Evolutionary conservation across 2,797 vertebrate species (phyloP).

Genomic region (Podarcis lilfordi): DNA sequence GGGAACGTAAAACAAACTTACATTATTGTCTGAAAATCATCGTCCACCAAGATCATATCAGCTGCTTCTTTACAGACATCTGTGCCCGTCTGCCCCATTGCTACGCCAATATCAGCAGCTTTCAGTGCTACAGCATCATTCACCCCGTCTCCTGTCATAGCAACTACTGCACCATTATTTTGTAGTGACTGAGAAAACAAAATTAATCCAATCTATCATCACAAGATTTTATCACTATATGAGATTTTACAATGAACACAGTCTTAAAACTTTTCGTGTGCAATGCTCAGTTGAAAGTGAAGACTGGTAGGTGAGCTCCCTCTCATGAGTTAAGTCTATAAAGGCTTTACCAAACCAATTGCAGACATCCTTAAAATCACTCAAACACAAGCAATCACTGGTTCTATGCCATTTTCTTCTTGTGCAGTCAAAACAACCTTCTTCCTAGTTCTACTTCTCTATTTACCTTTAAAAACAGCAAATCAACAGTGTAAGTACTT

Average conservation of each 20-base stretch:
- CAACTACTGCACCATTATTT: slow-evolving; percentile 93
- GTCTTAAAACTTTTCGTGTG: too few species aligned
- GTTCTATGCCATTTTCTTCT: background rate
- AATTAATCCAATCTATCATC: background rate
- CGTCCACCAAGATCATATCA: slow-evolving; percentile 99
- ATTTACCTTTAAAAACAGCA: background rate
- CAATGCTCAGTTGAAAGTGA: background rate
- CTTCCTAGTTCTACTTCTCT: background rate
- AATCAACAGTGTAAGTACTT: background rate
- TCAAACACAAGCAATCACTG: background rate
- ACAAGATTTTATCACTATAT: background rate
- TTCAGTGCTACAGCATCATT: slow-evolving; percentile 97
- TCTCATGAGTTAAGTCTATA: background rate
- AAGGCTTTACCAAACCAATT: background rate
- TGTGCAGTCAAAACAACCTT: background rate
- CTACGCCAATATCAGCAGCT: slow-evolving; percentile 95
- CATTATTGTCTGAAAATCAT: slow-evolving; percentile 98
- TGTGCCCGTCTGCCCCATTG: slow-evolving; percentile 95
- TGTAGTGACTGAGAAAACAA: slow-evolving; percentile 86
- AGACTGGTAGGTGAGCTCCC: background rate
- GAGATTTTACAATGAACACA: background rate
- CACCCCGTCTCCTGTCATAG: slow-evolving; percentile 97
- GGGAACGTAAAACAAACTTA: slow-evolving; percentile 75
- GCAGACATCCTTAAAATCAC: background rate
- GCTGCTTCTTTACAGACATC: slow-evolving; percentile 98